Evolutionary conservation across 2,888 invertebrate genomes (phyloP).

Genomic region (Cephus rjabovi): DNA sequence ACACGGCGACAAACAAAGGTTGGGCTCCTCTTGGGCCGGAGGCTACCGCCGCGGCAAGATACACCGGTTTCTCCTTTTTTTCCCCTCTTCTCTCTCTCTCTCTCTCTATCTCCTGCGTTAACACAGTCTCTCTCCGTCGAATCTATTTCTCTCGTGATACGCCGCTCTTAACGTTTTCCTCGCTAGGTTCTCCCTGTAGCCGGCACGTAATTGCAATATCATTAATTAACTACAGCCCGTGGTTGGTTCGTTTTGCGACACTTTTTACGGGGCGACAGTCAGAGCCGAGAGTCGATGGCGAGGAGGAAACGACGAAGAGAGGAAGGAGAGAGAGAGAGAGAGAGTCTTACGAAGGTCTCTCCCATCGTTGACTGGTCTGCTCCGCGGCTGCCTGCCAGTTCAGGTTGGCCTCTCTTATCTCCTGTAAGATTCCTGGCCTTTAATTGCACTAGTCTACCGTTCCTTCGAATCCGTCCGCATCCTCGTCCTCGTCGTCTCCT

Average conservation of each 20-base stretch:
- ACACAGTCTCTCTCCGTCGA: no score
- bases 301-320: background rate
- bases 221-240: constrained; percentile 47
- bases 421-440: constrained; percentile 45
- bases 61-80: background rate
- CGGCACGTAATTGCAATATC: constrained; percentile 47
- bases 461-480: background rate
- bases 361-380: no score
- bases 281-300: background rate
- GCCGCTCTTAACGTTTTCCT: no score
- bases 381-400: no score
- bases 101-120: background rate
- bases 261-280: constrained; percentile 41
- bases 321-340: no score
- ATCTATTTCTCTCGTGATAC: no score
- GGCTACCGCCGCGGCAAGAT: background rate
- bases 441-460: constrained; percentile 50
- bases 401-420: constrained; percentile 35
- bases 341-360: no score
- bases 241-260: constrained; percentile 29
- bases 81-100: background rate
- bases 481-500: constrained; percentile 20
- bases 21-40: background rate
- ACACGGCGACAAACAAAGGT: background rate
- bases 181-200: background rate